Base-by-base conservation (phyloP, 2,888 invertebrate species). In the Bibio marci region DNA sequence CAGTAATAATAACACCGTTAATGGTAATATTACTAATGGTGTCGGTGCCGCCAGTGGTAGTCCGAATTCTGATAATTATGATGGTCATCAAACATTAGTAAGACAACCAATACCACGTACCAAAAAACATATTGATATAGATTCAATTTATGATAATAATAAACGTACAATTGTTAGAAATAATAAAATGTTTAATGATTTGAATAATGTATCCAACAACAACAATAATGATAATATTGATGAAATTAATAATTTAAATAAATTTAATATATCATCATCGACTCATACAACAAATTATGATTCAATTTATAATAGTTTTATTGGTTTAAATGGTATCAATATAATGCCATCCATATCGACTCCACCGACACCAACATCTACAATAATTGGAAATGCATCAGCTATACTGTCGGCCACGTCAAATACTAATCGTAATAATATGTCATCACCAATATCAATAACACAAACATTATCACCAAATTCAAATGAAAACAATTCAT, bases 91-190 rank as follows among this genome's bases (percentile, higher is more conserved):
- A 10, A 51, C 51, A 2, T 55, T 60, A 3, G 63, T 67, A 19
- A 53, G 67, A 8, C 78, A 80, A 49, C 79, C 80, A 1, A 79
- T 80, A 45, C 80, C 81, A 0, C 55, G 74, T 18, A 68, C 75
- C 0, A 80, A 80, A 53, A 76, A 77, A 2, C 75, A 74, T 50
- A 66, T 71, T 17, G 62, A 73, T 41, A 46, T 65, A 49, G 45
- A 65, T 54, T 71, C 69, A 6, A 59, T 66, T 11, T n/a, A n/a
- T n/a, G n/a, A n/a, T n/a, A n/a, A n/a, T n/a, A n/a, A n/a, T n/a
- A n/a, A n/a, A n/a, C n/a, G n/a, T n/a, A n/a, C n/a, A n/a, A n/a
- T n/a, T n/a, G n/a, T n/a, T n/a, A n/a, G n/a, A n/a, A n/a, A n/a
- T n/a, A n/a, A n/a, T n/a, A 52, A 52, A 37, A 63, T 59, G 45